These are phyloP conservation scores for Bos taurus DNA, from an alignment of 2,113 vertebrate genomes.

Conservation along the genomic window ARS-UCD2.0 NC_037352.1:11721501-11722000, in stretches of 20 bases:
- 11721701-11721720: not conserved
- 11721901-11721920: constrained; percentile 8
- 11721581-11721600: not conserved
- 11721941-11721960: constrained; percentile 9
- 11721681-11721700: not conserved
- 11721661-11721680: not conserved
- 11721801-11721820: not conserved
- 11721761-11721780: not conserved
- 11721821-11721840: not conserved
- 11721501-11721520: not conserved
- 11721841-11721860: not conserved
- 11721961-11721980: constrained; percentile 24
- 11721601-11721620: not conserved
- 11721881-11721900: not conserved
- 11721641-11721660: not conserved
- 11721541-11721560: not conserved
- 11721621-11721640: not conserved
- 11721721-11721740: not conserved
- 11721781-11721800: not conserved
- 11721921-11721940: not conserved
- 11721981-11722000: not conserved
- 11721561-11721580: not conserved
- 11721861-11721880: not conserved
- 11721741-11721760: not conserved
- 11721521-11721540: too few species aligned